Evolutionary conservation across 2,888 invertebrate species (phyloP).

Genomic region (Marronus borbonicus): DNA sequence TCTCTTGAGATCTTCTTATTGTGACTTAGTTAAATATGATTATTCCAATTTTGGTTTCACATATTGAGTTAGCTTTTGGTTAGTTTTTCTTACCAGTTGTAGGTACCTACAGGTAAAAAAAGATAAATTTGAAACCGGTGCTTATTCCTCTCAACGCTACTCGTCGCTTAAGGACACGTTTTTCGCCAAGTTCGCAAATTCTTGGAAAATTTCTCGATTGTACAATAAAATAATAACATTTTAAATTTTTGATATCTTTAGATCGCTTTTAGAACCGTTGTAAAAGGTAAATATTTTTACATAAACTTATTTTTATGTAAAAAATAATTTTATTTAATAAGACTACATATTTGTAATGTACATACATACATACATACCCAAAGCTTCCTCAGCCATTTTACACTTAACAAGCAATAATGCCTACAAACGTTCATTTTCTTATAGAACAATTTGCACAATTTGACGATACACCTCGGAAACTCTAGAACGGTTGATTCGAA

Average conservation of each 20-base stretch:
- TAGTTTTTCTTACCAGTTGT: background rate
- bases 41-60: background rate
- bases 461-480: background rate
- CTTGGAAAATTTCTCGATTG: background rate
- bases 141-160: background rate
- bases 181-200: background rate
- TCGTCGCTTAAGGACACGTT: background rate
- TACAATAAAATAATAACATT: background rate
- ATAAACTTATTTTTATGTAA: no score
- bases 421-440: background rate
- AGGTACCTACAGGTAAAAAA: background rate
- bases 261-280: constrained; percentile 1
- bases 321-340: no score
- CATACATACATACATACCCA: background rate
- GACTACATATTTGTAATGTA: no score
- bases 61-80: background rate
- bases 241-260: background rate
- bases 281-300: background rate
- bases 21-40: no score
- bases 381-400: background rate
- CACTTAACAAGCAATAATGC: background rate
- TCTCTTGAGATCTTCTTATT: no score
- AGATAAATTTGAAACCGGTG: background rate
- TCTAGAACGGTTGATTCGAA: background rate
- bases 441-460: background rate